Evolutionary conservation across 2,888 invertebrate genomes (phyloP), one percentile per base, ranked within the genome.

Genomic region (Agriopis leucophaearia): DNA sequence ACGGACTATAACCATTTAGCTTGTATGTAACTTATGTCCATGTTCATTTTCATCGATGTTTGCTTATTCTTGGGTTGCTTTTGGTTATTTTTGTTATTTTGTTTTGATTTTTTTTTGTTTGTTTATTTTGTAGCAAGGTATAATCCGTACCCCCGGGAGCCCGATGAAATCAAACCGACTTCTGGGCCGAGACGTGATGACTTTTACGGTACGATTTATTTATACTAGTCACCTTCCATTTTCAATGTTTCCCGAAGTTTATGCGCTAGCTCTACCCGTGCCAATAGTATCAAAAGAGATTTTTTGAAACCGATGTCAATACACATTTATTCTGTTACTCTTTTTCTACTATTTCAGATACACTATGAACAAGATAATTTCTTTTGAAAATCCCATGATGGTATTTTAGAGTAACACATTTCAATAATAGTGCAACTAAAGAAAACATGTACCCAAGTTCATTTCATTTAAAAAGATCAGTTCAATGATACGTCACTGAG

Each of bases 41-140:
- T 54, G 4, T 54, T 38, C 15, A 38, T 54, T 38, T 10, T 38
- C 27, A 16, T 54, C 7, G 18, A 27, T n/a, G 13, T 51, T 35
- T 54, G 38, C 16, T 54, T 38, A 3, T 16, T 38, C 8, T 52
- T 52, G 15, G 38, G 4, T 12, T 38, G 38, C 1, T 16, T 54
- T 38, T 38, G 38, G 1, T 54, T 16, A 12, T 38, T 38, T 38
- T 15, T 10, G 2, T 52, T 15, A 15, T 15, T 38, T 38, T 27
- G 27, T 38, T 45, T 45, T 44, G 9, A 56, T 45, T 42, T 42
- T 13, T 3, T 44, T 40, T 42, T 13, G 8, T 44, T 40, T 42
- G 8, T 60, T 51, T 60, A 44, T 8, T 1, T 60, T 60, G 13
- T 60, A 60, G 60, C 50, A 1, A 42, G 42, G 13, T 60, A 42